These are phyloP conservation scores for Macroramphosus scolopax DNA, from an alignment of 2,797 vertebrate species.

Conservation along the genomic window DNA sequence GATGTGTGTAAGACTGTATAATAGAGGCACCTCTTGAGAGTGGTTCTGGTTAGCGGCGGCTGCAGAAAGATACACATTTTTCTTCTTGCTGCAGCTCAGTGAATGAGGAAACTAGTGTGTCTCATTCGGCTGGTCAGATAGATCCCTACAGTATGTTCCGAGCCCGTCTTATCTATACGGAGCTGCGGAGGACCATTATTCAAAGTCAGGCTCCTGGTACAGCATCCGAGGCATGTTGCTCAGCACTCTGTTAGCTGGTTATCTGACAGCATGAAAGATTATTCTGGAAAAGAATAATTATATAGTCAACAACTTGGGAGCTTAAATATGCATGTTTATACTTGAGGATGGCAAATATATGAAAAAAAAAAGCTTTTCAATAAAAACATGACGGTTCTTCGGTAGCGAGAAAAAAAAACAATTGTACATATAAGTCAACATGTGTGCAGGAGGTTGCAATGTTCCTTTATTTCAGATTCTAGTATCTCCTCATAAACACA, in stretches of 20 bases:
- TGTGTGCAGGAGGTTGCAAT: too few species aligned
- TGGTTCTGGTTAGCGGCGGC: slow-evolving; percentile 15
- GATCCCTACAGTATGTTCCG: slow-evolving; percentile 50
- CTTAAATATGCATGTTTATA: too few species aligned
- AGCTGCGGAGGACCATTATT: slow-evolving; percentile 53
- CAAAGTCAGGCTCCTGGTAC: slow-evolving; percentile 54
- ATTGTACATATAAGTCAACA: too few species aligned
- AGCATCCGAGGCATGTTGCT: slow-evolving; percentile 34
- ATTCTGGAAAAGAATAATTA: slow-evolving; percentile 20
- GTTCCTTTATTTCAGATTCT: too few species aligned
- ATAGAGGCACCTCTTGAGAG: slow-evolving; percentile 20
- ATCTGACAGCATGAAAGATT: slow-evolving; percentile 38
- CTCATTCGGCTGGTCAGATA: slow-evolving; percentile 58
- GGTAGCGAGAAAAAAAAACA: too few species aligned
- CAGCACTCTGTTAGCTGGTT: slow-evolving; percentile 29
- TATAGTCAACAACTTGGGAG: too few species aligned
- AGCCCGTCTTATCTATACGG: slow-evolving; percentile 52
- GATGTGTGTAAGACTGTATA: slow-evolving; percentile 1
- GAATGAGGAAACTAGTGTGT: slow-evolving; percentile 49
- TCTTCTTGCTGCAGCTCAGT: slow-evolving; percentile 49
- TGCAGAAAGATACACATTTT: slow-evolving; percentile 44
- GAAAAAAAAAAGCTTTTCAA: too few species aligned
- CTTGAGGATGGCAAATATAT: too few species aligned
- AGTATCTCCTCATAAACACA: too few species aligned
- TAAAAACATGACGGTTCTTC: too few species aligned